Evolutionary conservation across 2,888 invertebrate species (phyloP).

Genomic region (Tenthredo amoena): DNA sequence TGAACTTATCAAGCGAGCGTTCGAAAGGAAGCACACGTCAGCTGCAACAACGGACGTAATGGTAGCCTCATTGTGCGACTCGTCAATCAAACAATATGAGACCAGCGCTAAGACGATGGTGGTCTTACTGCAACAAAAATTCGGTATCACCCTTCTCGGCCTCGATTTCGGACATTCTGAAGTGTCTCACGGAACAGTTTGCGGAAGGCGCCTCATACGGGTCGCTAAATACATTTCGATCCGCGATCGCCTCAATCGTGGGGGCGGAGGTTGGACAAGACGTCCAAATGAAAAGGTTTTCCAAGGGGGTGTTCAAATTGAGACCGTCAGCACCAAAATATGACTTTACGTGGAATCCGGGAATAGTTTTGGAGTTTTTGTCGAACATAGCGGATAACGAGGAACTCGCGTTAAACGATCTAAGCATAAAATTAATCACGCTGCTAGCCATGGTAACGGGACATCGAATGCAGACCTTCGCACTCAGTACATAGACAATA

Average conservation of each 20-base stretch:
- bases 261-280: constrained; percentile 55
- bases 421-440: constrained; percentile 59
- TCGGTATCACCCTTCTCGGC: constrained; percentile 12
- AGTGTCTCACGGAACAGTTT: constrained; percentile 35
- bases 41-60: constrained; percentile 48
- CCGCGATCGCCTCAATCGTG: constrained; percentile 64
- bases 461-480: constrained; percentile 53
- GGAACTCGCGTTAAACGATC: constrained; percentile 31
- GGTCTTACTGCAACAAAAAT: constrained; percentile 58
- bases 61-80: constrained; percentile 56
- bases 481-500: too few relatives aligned
- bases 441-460: constrained; percentile 59
- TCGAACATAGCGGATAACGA: not conserved
- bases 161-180: not conserved
- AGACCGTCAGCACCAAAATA: constrained; percentile 59
- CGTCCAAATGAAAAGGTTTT: constrained; percentile 59
- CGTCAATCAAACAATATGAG: constrained; percentile 60
- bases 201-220: constrained; percentile 57
- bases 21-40: constrained; percentile 55
- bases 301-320: constrained; percentile 60
- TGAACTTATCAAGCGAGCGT: constrained; percentile 59
- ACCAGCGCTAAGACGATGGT: constrained; percentile 61
- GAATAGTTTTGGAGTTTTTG: constrained; percentile 27
- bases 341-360: constrained; percentile 65
- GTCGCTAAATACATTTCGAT: constrained; percentile 62